Evolutionary conservation across 2,797 vertebrate genomes (phyloP).

Genomic region (Jordanella pulchra): DNA sequence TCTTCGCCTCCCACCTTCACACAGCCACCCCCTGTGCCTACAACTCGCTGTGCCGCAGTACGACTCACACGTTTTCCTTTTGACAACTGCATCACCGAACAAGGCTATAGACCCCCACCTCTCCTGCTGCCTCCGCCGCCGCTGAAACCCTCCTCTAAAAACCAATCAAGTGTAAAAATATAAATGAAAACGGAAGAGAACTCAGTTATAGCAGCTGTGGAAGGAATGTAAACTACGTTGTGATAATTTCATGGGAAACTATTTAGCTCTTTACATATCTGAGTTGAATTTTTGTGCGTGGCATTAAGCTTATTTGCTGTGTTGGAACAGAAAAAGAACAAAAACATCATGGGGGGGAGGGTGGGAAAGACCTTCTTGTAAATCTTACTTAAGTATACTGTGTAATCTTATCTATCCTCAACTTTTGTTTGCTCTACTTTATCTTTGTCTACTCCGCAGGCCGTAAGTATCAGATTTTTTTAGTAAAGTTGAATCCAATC

Average conservation of each 20-base stretch:
- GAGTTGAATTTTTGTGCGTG: constrained; percentile 59
- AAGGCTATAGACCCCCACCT: constrained; percentile 69
- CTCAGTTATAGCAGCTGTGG: constrained; percentile 54
- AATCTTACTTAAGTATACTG: constrained; percentile 66
- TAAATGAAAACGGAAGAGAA: constrained; percentile 45
- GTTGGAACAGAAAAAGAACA: constrained; percentile 51
- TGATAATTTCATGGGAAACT: constrained; percentile 76
- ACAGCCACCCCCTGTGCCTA: constrained; percentile 87
- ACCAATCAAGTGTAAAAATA: constrained; percentile 71
- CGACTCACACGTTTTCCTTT: constrained; percentile 53
- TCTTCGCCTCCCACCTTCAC: constrained; percentile 28
- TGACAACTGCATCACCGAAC: constrained; percentile 80
- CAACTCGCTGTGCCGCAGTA: constrained; percentile 76
- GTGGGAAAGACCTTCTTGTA: constrained; percentile 53
- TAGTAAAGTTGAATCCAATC: constrained; percentile 38
- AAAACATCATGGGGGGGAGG: constrained; percentile 35
- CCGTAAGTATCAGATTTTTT: constrained; percentile 46
- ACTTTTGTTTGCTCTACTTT: constrained; percentile 30
- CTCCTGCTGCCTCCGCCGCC: constrained; percentile 31
- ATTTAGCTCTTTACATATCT: constrained; percentile 68
- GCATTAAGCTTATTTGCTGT: constrained; percentile 60
- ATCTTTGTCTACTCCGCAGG: constrained; percentile 39
- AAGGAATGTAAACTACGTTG: constrained; percentile 81
- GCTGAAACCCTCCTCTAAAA: constrained; percentile 33
- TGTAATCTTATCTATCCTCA: constrained; percentile 66